Percentiles rank a stretch among this genome's conserved stretches.
These are phyloP conservation scores for Orcinus orca DNA, from an alignment of 2,113 vertebrate genomes.

Conservation along the genomic window DNA sequence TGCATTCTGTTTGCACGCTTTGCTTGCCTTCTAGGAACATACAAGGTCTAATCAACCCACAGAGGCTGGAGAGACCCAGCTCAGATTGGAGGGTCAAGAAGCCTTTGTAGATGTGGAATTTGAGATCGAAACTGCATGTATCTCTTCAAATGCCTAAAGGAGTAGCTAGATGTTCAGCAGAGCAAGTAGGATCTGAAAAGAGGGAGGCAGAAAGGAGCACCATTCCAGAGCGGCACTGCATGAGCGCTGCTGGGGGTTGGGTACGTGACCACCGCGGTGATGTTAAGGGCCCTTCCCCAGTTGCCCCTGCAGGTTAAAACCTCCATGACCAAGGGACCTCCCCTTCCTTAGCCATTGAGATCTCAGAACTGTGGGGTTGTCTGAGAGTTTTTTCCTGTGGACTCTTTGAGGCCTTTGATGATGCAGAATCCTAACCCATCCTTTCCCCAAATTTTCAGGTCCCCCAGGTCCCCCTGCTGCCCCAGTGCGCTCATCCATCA, in stretches of 20 bases:
- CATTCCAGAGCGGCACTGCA: background rate
- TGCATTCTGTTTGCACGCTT: background rate
- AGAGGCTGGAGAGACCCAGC: background rate
- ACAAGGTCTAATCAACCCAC: background rate
- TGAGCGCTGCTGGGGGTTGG: background rate
- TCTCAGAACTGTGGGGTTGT: background rate
- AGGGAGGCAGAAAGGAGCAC: no score
- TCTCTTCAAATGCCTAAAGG: background rate
- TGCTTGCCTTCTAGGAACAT: background rate
- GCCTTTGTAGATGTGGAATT: background rate
- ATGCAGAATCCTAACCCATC: background rate
- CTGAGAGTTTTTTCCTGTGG: background rate
- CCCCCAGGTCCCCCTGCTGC: background rate
- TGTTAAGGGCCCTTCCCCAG: background rate
- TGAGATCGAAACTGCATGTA: background rate
- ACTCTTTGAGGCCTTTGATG: background rate
- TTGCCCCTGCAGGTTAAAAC: background rate
- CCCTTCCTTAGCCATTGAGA: background rate
- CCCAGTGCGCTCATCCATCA: background rate
- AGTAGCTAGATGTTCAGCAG: background rate
- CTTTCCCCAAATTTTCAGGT: background rate
- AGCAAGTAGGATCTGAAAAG: background rate
- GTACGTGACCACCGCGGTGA: background rate
- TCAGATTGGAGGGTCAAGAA: background rate
- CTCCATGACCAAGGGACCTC: fast-evolving